phyloP scores from a whole-genome alignment of 2,113 vertebrate genomes.

The Chroicocephalus ridibundus region DNA sequence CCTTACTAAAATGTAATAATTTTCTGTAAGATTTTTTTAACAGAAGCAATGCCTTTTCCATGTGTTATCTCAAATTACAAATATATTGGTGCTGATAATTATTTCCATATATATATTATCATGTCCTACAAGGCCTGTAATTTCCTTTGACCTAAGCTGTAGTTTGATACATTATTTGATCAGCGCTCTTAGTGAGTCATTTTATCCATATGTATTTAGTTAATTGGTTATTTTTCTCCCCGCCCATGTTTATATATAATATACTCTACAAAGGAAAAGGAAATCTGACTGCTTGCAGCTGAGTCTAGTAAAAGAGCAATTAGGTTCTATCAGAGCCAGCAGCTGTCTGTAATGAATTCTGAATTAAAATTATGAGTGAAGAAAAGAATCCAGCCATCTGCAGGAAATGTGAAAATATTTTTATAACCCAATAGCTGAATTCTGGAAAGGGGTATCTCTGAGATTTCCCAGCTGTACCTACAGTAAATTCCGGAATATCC shows the following conservation, averaged over 20 bases:
- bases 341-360: constrained; percentile 82
- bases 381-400: constrained; percentile 80
- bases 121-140: constrained; percentile 65
- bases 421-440: constrained; percentile 75
- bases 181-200: constrained; percentile 68
- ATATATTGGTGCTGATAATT: constrained; percentile 54
- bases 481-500: constrained; percentile 64
- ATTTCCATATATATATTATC: constrained; percentile 72
- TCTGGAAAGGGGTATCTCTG: constrained; percentile 67
- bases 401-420: constrained; percentile 81
- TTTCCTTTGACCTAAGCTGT: constrained; percentile 76
- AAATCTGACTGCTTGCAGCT: constrained; percentile 75
- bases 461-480: constrained; percentile 80
- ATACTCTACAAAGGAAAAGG: constrained; percentile 66
- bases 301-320: constrained; percentile 75
- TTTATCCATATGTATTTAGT: constrained; percentile 74
- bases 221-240: constrained; percentile 74
- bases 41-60: background rate
- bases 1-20: constrained; percentile 43
- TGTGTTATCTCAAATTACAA: constrained; percentile 53
- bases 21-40: constrained; percentile 19
- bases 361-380: constrained; percentile 78
- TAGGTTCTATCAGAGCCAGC: constrained; percentile 77
- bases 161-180: constrained; percentile 74
- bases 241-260: constrained; percentile 77